Percentiles rank a stretch among this genome's conserved stretches.
These are phyloP conservation scores for Drosophila nannoptera DNA, from an alignment of 1,140 invertebrate species.

Conservation along the genomic window DNA sequence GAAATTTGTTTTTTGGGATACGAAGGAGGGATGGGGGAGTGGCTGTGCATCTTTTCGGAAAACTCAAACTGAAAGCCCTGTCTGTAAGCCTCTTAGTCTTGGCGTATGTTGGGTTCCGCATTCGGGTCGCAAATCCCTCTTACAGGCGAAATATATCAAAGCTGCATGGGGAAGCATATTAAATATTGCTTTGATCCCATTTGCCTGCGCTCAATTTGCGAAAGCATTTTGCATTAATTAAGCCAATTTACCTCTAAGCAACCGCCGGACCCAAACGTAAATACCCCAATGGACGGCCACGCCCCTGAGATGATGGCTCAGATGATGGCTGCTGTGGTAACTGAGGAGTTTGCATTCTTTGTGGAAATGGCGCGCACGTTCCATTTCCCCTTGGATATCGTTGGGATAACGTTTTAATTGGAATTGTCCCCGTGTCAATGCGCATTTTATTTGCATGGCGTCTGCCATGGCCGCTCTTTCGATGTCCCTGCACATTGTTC, in stretches of 20 bases:
- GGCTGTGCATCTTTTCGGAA: neutral
- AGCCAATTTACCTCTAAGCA: slow-evolving; percentile 50
- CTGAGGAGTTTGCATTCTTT: slow-evolving; percentile 39
- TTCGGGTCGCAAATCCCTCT: neutral
- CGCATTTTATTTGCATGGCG: neutral
- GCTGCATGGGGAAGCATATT: slow-evolving; percentile 44
- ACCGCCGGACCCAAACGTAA: neutral
- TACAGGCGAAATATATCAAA: slow-evolving; percentile 35
- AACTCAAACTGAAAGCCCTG: slow-evolving; percentile 13
- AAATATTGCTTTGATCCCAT: slow-evolving; percentile 54
- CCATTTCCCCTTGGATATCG: slow-evolving; percentile 38
- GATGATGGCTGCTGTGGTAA: neutral
- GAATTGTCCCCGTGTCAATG: slow-evolving; percentile 43
- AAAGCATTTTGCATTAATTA: slow-evolving; percentile 67
- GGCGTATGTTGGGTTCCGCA: neutral
- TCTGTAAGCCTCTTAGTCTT: slow-evolving; percentile 25
- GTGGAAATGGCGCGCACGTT: slow-evolving; percentile 51
- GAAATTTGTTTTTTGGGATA: too few relatives aligned
- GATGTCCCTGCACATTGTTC: neutral
- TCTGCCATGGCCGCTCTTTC: too few relatives aligned
- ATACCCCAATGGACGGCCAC: neutral
- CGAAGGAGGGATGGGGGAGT: too few relatives aligned
- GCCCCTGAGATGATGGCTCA: too few relatives aligned
- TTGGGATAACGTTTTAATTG: slow-evolving; percentile 57
- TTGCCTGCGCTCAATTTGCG: slow-evolving; percentile 50